A percentile compares a stretch with the other conserved stretches of the same genome.
These are phyloP conservation scores for Apamea sordens DNA, from an alignment of 2,888 invertebrate genomes.

Conservation along the genomic window DNA sequence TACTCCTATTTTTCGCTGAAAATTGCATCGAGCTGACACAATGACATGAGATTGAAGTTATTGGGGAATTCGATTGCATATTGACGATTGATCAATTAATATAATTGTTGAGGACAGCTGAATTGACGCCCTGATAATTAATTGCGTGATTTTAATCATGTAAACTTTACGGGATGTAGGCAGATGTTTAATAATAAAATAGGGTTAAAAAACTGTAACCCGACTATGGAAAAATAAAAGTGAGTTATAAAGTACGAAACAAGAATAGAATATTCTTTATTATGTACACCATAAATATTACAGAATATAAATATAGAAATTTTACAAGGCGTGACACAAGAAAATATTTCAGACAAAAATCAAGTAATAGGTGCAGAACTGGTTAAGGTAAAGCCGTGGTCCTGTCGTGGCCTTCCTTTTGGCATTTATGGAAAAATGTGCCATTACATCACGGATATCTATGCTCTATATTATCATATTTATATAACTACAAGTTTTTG, in stretches of 20 bases:
- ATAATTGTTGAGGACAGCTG: slow-evolving; percentile 31
- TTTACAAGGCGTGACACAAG: too few species aligned
- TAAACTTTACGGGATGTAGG: neutral
- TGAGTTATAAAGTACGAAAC: too few species aligned
- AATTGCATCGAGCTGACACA: slow-evolving; percentile 51
- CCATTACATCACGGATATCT: neutral
- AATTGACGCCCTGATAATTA: slow-evolving; percentile 9
- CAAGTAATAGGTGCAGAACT: too few species aligned
- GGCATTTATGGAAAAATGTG: neutral
- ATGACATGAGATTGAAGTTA: slow-evolving; percentile 46
- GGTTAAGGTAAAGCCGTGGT: too few species aligned
- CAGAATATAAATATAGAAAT: too few species aligned
- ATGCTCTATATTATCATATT: neutral
- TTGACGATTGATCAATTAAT: slow-evolving; percentile 37
- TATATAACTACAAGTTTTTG: neutral
- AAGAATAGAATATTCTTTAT: too few species aligned
- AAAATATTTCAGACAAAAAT: too few species aligned
- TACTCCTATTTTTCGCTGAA: slow-evolving; percentile 51
- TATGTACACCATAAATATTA: too few species aligned
- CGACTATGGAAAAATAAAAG: too few species aligned
- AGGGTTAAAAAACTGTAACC: too few species aligned
- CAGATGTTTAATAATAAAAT: neutral
- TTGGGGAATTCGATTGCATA: slow-evolving; percentile 49
- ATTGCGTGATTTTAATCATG: slow-evolving; percentile 17
- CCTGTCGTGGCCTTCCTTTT: too few species aligned